These are phyloP conservation scores for Mormyrus proboscirostris DNA, from an alignment of 2,797 vertebrate species.

Conservation along the genomic window DNA sequence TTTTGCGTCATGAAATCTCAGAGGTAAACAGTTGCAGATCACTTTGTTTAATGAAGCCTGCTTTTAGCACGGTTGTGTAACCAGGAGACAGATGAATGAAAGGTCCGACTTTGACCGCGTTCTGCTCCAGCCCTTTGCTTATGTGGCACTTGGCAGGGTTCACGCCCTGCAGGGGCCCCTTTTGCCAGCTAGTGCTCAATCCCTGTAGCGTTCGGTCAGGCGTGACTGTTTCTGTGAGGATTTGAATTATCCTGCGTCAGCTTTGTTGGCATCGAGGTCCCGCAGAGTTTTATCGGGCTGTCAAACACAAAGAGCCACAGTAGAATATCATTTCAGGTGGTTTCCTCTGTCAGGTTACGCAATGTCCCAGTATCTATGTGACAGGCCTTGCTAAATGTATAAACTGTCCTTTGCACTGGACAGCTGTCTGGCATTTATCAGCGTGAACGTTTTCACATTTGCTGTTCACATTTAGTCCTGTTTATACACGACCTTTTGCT, in stretches of 20 bases:
- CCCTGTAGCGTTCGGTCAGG: background rate
- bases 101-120: background rate
- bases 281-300: background rate
- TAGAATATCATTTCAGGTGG: background rate
- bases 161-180: background rate
- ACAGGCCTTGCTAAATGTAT: background rate
- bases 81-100: background rate
- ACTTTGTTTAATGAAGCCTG: conserved; percentile 7
- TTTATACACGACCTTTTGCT: conserved; percentile 18
- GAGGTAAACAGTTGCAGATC: background rate
- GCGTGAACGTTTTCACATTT: conserved; percentile 18
- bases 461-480: conserved; percentile 4
- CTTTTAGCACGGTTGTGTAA: background rate
- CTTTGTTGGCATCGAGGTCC: background rate
- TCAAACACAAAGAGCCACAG: background rate
- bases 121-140: background rate
- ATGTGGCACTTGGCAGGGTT: background rate
- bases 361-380: background rate
- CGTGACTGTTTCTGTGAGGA: background rate
- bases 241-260: background rate
- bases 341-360: conserved; percentile 7
- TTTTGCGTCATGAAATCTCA: background rate
- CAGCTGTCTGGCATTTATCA: background rate
- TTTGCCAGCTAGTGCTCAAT: background rate
- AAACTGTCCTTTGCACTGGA: background rate